Conservation (phyloP, 2,888 invertebrate genomes). For the Oxycera nigricornis region DNA sequence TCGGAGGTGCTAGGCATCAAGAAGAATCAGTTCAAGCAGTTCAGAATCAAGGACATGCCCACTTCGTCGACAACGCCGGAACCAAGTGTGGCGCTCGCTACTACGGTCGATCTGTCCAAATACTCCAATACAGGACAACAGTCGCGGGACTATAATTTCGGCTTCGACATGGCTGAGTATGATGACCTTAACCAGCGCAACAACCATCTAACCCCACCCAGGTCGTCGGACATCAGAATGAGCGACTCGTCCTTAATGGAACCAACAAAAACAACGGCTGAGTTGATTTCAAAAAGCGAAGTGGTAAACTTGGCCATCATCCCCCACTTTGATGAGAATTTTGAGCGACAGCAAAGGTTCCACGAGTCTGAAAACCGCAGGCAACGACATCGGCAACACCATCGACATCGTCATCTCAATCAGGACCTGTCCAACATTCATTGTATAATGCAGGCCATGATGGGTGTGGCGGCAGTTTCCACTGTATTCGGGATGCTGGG, state of each 20-base stretch:
- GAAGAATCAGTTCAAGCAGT: slow-evolving; percentile 62
- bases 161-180: slow-evolving; percentile 58
- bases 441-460: slow-evolving; percentile 63
- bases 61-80: slow-evolving; percentile 51
- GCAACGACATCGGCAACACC: slow-evolving; percentile 57
- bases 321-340: slow-evolving; percentile 61
- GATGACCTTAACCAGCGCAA: slow-evolving; percentile 57
- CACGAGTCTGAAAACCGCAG: slow-evolving; percentile 54
- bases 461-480: slow-evolving; percentile 61
- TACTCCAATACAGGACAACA: slow-evolving; percentile 13
- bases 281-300: slow-evolving; percentile 59
- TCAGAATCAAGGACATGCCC: slow-evolving; percentile 57
- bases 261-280: slow-evolving; percentile 45
- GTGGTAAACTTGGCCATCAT: slow-evolving; percentile 62
- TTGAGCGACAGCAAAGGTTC: slow-evolving; percentile 58
- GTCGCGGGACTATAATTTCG: slow-evolving; percentile 59
- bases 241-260: slow-evolving; percentile 48
- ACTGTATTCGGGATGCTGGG: slow-evolving; percentile 62
- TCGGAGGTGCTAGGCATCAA: slow-evolving; percentile 62
- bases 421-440: slow-evolving; percentile 61
- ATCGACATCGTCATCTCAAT: slow-evolving; percentile 55
- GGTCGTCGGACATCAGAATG: slow-evolving; percentile 44
- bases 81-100: slow-evolving; percentile 12
- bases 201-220: slow-evolving; percentile 49
- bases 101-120: slow-evolving; percentile 40